Base-by-base conservation (phyloP, 2,113 vertebrate species). In the Rhinolophus ferrumequinum region DNA sequence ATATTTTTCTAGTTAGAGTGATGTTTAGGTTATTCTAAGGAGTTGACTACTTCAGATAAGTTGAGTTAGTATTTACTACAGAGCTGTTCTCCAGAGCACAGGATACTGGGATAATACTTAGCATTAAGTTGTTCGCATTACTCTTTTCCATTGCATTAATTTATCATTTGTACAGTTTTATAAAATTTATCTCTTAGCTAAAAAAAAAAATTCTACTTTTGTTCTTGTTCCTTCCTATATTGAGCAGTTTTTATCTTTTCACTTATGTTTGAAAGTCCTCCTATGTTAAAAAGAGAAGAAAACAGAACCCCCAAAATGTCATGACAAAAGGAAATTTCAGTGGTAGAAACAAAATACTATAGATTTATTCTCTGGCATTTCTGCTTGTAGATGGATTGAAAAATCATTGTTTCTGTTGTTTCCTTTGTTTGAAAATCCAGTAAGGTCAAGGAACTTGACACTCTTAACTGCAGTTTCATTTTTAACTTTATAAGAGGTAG, bases 351-450 rank as follows among this genome's bases (percentile, higher is more conserved):
- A 47, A 50, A 81, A 66, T 81, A 22, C 6, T 58, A 0, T 12
- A 47, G 35, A 38, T 90, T 83, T 56, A 18, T 73, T 95, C 84
- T 38, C 88, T 80, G 52, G 22, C 15, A 69, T 56, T 90, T 92
- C 24, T 92, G 24, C 62, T 91, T 82, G 1, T 33, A 73, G 88
- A 14, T 56, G 64, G 38, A 52, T 84, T 90, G 52, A 26, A 30
- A 94, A 91, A 86, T 28, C 9, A 38, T 73, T 18, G 1, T 76
- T 92, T 87, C 47, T 83, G 15, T 38, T 85, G 47, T 62, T 92
- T 82, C 26, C 21, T 92, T 93, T 95, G 56, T 38, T 95, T 89
- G 94, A 81, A 44, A 97, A 76, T 92, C 83, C 75, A 67, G 35
- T 76, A n/a, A 60, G 44, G 38, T 60, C 86, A 75, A 80, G 10